Evolutionary conservation across 2,888 invertebrate species (phyloP).

Genomic region (Emmelina monodactyla): DNA sequence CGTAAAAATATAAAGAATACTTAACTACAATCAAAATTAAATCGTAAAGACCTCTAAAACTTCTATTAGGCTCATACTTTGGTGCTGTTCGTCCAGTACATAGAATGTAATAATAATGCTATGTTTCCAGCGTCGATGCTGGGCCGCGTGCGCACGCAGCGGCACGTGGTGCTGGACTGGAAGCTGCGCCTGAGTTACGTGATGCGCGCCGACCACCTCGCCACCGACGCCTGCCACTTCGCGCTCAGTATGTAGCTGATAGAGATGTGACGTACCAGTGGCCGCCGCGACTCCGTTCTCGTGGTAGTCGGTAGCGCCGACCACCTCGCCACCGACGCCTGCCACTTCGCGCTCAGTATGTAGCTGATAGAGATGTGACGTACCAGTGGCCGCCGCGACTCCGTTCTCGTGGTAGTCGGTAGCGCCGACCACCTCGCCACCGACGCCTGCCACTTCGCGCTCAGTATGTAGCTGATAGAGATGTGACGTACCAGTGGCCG

Average conservation of each 20-base stretch:
- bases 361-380: too few species aligned
- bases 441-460: conserved; percentile 76
- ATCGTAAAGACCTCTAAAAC: too few species aligned
- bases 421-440: conserved; percentile 70
- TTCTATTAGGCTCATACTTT: too few species aligned
- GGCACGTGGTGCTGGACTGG: conserved; percentile 84
- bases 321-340: conserved; percentile 70
- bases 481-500: too few species aligned
- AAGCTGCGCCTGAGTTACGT: conserved; percentile 76
- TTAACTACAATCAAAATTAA: too few species aligned
- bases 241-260: conserved; percentile 72
- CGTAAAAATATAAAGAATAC: too few species aligned
- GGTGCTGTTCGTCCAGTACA: too few species aligned
- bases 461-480: conserved; percentile 72
- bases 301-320: conserved; percentile 75
- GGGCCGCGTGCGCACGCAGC: conserved; percentile 67
- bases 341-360: conserved; percentile 77
- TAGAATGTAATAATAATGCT: too few species aligned
- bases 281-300: conserved; percentile 79
- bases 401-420: conserved; percentile 76
- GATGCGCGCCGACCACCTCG: conserved; percentile 72
- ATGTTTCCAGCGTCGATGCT: conserved; percentile 38
- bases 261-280: too few species aligned
- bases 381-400: too few species aligned
- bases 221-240: conserved; percentile 77